Evolutionary conservation across 1,140 invertebrate species (phyloP), one percentile per base, ranked within the genome.

Genomic region (Cheumatopsyche charites): DNA sequence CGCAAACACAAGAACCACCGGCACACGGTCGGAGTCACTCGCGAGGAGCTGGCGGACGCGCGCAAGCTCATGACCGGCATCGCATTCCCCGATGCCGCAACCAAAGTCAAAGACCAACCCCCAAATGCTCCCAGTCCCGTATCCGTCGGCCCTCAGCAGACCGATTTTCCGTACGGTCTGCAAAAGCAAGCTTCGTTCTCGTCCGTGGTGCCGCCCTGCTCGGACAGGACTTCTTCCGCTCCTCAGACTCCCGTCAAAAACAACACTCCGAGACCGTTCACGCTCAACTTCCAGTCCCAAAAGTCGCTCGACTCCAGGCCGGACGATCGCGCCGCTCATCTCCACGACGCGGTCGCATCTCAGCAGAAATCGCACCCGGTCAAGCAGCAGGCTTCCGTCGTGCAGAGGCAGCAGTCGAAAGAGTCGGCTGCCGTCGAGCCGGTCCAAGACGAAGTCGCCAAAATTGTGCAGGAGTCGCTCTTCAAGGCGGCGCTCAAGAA

Each of bases 21-120:
- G 1, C 91, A 94, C 77, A 94, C 92, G 0, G 91, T 94, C 2
- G 92, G 91, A 15, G 92, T 94, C 0, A 92, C 90, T 2, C 84
- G 86, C 0, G 92, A 93, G 78, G 92, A 94, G 76, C 80, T 94
- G 23, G 91, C 88, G 0, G 86, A 89, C 72, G 92, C 92, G 0
- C 84, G 92, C 49, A 87, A 88, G 63, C 87, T 91, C 77, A 85
- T 94, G 45, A 88, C 92, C 76, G 86, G 91, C 73, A 88, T 89
- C 77, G 82, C 85, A 6, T 77, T 88, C 13, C 77, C 79, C 61
- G 78, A 75, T 66, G 74, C 26, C 66, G 15, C 36, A 5, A 17
- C 26, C 7, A 41, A 19, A 71, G 49, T 41, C 52, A 74, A 3
- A 76, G 72, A 6, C 7, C n/a, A 49, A 15, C 41, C 15, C 29